These are phyloP conservation scores for Micropoecilia bifurca DNA, from an alignment of 2,797 vertebrate species.

Conservation along the genomic window DNA sequence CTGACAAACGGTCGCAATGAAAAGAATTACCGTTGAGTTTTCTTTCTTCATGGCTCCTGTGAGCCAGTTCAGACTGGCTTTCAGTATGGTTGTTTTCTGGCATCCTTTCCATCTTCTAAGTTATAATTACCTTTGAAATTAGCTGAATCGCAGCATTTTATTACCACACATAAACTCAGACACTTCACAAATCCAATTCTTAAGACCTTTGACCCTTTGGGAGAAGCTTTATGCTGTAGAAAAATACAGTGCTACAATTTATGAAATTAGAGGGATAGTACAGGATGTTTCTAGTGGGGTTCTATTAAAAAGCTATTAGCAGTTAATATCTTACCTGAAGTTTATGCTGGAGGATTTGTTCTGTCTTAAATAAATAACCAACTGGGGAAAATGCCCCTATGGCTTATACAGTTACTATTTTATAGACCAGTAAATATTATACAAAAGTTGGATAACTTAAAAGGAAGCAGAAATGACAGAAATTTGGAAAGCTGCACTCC, in stretches of 20 bases:
- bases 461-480: neutral
- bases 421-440: neutral
- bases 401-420: neutral
- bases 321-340: neutral
- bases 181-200: conserved; percentile 36
- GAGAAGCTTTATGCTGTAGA: conserved; percentile 1
- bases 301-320: neutral
- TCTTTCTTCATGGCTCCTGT: conserved; percentile 37
- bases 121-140: conserved; percentile 73
- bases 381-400: neutral
- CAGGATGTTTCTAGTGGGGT: neutral
- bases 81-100: conserved; percentile 61
- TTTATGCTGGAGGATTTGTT: neutral
- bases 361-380: neutral
- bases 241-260: conserved; percentile 20
- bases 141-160: conserved; percentile 64
- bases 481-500: neutral
- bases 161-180: conserved; percentile 47
- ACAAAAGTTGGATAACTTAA: neutral
- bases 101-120: conserved; percentile 62
- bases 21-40: conserved; percentile 25
- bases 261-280: neutral
- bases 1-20: conserved; percentile 18
- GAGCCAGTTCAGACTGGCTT: conserved; percentile 68
- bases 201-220: conserved; percentile 25